Percentiles rank a stretch among this genome's conserved stretches.
Evolutionary conservation across 2,797 vertebrate genomes (phyloP).

Genomic region (Poecilia velifera): DNA sequence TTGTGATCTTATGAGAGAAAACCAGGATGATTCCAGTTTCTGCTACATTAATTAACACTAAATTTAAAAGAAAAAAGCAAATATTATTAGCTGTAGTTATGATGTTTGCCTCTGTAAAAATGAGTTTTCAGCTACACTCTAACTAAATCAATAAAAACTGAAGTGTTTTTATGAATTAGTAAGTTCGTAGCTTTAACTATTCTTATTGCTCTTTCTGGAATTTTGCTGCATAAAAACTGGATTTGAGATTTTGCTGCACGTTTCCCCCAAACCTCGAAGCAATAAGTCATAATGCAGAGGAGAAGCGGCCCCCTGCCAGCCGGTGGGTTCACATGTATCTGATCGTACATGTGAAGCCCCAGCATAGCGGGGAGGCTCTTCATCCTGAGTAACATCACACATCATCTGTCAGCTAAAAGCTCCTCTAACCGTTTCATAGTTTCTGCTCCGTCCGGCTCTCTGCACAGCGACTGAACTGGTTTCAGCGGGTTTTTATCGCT

Average conservation of each 20-base stretch:
- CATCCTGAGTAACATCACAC: neutral
- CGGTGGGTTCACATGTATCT: neutral
- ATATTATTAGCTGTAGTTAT: neutral
- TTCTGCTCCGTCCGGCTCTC: neutral
- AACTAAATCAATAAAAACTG: neutral
- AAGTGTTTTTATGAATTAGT: neutral
- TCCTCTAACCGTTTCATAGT: neutral
- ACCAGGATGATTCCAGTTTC: neutral
- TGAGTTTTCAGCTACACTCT: neutral
- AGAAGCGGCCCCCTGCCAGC: neutral
- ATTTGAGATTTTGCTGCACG: neutral
- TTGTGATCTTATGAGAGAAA: neutral
- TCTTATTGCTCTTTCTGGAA: neutral
- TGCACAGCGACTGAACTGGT: neutral
- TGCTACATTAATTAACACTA: neutral
- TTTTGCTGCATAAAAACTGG: neutral
- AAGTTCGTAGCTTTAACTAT: neutral
- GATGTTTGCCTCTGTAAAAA: neutral
- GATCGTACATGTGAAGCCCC: constrained; percentile 25
- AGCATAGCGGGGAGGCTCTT: constrained; percentile 20
- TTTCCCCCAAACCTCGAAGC: neutral
- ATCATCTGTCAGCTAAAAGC: neutral
- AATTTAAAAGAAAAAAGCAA: neutral
- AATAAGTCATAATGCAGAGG: neutral
- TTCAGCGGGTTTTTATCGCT: neutral